These are phyloP conservation scores for Rhagium mordax DNA, from an alignment of 2,888 invertebrate species.

Conservation along the genomic window DNA sequence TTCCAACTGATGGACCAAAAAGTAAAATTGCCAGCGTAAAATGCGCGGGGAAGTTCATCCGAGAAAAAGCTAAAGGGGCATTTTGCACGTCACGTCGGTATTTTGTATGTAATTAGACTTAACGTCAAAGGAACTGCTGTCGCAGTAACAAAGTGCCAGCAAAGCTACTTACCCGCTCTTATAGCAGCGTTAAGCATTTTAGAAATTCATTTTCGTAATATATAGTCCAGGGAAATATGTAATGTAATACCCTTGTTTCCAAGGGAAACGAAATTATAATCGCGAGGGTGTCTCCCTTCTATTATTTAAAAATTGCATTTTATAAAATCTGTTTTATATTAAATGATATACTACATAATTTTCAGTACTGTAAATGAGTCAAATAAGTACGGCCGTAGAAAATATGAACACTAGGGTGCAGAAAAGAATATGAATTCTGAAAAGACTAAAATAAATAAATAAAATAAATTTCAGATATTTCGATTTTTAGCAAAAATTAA, in stretches of 20 bases:
- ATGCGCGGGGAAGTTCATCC: not conserved
- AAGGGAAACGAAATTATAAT: conserved; percentile 7
- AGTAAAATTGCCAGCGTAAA: not conserved
- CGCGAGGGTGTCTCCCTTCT: not conserved
- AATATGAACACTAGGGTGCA: not conserved
- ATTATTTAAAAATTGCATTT: not conserved
- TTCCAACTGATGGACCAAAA: not conserved
- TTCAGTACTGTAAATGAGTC: not conserved
- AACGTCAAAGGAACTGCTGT: conserved; percentile 51
- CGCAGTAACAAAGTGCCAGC: conserved; percentile 12
- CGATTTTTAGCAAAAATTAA: too few species aligned
- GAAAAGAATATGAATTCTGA: too few species aligned
- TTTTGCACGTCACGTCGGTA: conserved; percentile 27
- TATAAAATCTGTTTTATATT: not conserved
- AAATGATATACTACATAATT: too few species aligned
- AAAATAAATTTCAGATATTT: too few species aligned
- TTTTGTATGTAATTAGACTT: conserved; percentile 47
- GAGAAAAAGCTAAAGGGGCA: conserved; percentile 37
- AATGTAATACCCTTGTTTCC: conserved; percentile 4
- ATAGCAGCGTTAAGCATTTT: not conserved
- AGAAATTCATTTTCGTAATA: conserved; percentile 26
- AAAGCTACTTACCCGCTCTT: conserved; percentile 19
- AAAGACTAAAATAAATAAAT: too few species aligned
- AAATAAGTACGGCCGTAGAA: too few species aligned
- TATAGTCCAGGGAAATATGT: conserved; percentile 22